Evolutionary conservation across 2,888 invertebrate species (phyloP), one percentile per base, ranked within the genome.

Genomic region (Dorcus parallelipipedus): DNA sequence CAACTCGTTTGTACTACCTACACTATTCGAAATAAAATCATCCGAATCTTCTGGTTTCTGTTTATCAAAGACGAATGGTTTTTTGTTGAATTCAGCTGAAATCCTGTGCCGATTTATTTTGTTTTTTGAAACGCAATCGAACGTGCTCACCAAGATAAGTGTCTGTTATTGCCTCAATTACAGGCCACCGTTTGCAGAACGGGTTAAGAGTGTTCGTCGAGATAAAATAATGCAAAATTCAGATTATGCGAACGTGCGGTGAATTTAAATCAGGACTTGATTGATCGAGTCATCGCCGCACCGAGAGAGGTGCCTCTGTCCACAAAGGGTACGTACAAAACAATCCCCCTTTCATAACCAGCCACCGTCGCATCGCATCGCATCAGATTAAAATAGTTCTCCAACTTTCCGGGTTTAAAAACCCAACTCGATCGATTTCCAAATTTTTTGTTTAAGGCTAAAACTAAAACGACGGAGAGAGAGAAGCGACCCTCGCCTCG

Each of bases 141-240:
- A 33, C 26, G 26, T 33, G 26, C 26, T 33, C 26, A 33, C 26
- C 26, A 1, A 33, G 45, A 23, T 45, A 45, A 45, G 23, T 23
- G 23, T 17, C 45, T 20, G 45, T 20, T 45, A 45, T 23, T 45
- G 45, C 45, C 17, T 23, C 45, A 45, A 45, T 45, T 45, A 45
- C 45, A 17, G 45, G 45, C 23, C 45, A 51, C 58, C 58, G 54
- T 50, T 54, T 52, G 47, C 52, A 9, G 45, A 43, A 54, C 49
- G 71, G 69, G 72, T 72, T 71, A 69, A 72, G 71, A 70, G 72
- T 71, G 73, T 69, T 62, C 69, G 71, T 67, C 69, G 70, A 74
- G 76, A 76, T 77, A 76, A 77, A 77, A 77, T 76, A 77, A 76
- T 76, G 76, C 76, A 75, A 76, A 74, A 76, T 71, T 73, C 73